Evolutionary conservation across 2,113 vertebrate genomes (phyloP), one percentile per base, ranked within the genome.

Genomic region (Apeltes quadracus): DNA sequence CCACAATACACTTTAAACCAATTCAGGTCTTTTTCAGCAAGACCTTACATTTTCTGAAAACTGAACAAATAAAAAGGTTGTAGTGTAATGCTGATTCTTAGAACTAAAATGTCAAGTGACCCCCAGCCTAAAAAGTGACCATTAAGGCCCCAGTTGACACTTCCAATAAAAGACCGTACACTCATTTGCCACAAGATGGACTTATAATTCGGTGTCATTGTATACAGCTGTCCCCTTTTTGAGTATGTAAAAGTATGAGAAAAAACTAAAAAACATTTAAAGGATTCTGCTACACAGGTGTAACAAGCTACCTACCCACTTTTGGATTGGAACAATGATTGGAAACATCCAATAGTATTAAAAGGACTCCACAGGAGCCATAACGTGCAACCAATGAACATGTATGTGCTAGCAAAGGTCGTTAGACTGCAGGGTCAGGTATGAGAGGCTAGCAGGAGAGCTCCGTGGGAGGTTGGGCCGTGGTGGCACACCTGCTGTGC

Each of bases 391-490:
- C 29, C 51, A 53, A 53, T 16, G 13, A 65, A 51, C 8, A 16
- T 41, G 12, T 46, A 14, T 36, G 5, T 50, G 8, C 7, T 48
- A 50, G 29, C 14, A 32, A 38, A 55, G 22, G 7, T 34, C 20
- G n/a, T 7, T 11, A 48, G 32, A 27, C 32, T 27, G 23, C 15
- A 39, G 18, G 16, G 13, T 41, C 23, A 61, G n/a, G 7, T n/a
- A 4, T 20, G n/a, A 10, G 39, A 32, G 18, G 8, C 22, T 29
- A 27, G 63, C 12, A 32, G 25, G 32, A 63, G 22, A 56, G 3
- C 5, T 43, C 66, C 44, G 29, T 69, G 38, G n/a, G 53, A 58
- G 13, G 18, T 29, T 41, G 44, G 54, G 62, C 62, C 58, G 38
- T 44, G 18, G 27, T 10, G 23, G 54, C 23, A 50, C 32, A 75